These are phyloP conservation scores for Rhadina sibilatrix DNA, from an alignment of 2,113 vertebrate genomes.

Conservation along the genomic window DNA sequence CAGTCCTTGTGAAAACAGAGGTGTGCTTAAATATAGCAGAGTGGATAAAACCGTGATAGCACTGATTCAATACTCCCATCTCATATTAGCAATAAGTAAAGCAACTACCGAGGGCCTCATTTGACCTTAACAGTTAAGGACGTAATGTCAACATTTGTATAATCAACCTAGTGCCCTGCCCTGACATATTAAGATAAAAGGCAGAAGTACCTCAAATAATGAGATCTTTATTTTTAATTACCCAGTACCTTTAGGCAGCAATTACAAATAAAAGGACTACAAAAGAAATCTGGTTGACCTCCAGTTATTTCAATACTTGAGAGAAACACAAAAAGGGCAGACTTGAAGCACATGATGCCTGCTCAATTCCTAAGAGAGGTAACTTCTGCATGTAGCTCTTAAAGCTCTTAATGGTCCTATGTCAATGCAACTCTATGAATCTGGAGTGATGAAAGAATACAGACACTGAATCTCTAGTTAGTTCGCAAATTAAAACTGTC, in stretches of 20 bases:
- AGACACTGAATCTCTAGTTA: neutral
- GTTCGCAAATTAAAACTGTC: neutral
- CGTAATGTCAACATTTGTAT: neutral
- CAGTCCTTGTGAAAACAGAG: neutral
- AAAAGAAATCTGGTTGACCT: neutral
- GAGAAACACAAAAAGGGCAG: neutral
- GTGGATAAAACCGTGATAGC: neutral
- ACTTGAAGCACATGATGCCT: neutral
- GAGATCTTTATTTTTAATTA: slow-evolving; percentile 39
- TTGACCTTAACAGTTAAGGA: slow-evolving; percentile 17
- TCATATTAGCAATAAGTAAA: neutral
- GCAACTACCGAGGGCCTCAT: neutral
- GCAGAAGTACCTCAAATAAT: slow-evolving; percentile 21
- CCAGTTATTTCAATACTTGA: neutral
- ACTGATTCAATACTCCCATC: neutral
- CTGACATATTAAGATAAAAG: slow-evolving; percentile 22
- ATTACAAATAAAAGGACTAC: neutral
- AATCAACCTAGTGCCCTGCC: neutral
- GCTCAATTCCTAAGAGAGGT: neutral
- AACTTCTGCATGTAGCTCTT: neutral
- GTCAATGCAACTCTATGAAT: neutral
- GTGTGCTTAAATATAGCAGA: neutral
- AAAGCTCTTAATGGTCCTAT: neutral
- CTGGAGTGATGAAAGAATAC: neutral
- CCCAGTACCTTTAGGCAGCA: slow-evolving; percentile 1